Evolutionary conservation across 1,140 invertebrate species (phyloP).

Genomic region (Physella acuta): DNA sequence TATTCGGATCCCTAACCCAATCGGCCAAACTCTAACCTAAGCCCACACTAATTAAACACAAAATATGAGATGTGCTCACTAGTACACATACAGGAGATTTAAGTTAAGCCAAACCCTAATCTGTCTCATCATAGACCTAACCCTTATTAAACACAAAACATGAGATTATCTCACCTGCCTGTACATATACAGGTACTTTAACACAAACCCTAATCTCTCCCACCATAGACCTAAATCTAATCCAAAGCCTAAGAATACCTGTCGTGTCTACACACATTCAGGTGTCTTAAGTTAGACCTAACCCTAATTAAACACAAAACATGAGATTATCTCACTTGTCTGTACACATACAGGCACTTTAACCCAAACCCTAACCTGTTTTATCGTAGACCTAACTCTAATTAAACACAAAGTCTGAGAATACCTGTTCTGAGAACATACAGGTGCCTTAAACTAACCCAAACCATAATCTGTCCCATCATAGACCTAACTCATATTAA

Average conservation of each 20-base stretch:
- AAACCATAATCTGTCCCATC: conserved; percentile 46
- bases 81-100: conserved; percentile 22
- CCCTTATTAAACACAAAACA: too few relatives aligned
- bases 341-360: conserved; percentile 20
- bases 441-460: conserved; percentile 38
- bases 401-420: too few relatives aligned
- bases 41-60: conserved; percentile 29
- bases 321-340: too few relatives aligned
- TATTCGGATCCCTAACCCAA: too few relatives aligned
- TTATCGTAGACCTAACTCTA: conserved; percentile 31
- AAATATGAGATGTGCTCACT: too few relatives aligned
- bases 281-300: conserved; percentile 43
- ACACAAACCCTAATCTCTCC: conserved; percentile 50
- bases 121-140: conserved; percentile 47
- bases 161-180: too few relatives aligned
- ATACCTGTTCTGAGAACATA: too few relatives aligned
- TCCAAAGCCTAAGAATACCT: too few relatives aligned
- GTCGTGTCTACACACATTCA: not conserved
- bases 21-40: conserved; percentile 43
- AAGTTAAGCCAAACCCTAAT: conserved; percentile 39
- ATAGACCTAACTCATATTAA: conserved; percentile 29
- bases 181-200: conserved; percentile 31
- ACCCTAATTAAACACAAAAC: too few relatives aligned
- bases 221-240: conserved; percentile 24
- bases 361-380: conserved; percentile 48